Conservation (phyloP, 2,797 vertebrate genomes). For the Merluccius polli region DNA sequence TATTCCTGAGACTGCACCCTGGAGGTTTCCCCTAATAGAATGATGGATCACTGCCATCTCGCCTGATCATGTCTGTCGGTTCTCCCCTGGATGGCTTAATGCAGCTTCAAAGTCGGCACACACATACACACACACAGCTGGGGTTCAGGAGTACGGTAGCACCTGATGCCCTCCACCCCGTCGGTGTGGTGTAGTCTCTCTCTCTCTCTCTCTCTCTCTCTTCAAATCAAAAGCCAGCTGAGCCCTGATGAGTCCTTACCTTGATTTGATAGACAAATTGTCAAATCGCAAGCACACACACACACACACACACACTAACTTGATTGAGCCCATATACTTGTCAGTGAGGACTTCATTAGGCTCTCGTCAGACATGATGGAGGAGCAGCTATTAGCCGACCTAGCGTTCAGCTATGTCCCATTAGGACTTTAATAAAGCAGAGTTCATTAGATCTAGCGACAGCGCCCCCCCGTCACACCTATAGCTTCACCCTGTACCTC, state of each 20-base stretch:
- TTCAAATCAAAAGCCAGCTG: slow-evolving; percentile 49
- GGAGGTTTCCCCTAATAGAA: not conserved
- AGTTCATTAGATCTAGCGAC: slow-evolving; percentile 22
- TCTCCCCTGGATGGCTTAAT: slow-evolving; percentile 40
- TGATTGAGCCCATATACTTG: slow-evolving; percentile 36
- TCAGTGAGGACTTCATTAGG: slow-evolving; percentile 52
- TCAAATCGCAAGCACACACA: slow-evolving; percentile 1
- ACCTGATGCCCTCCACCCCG: slow-evolving; percentile 49
- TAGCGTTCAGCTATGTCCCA: slow-evolving; percentile 34
- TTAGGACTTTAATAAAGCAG: slow-evolving; percentile 47
- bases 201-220: not conserved
- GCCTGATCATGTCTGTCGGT: not conserved
- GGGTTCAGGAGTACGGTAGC: slow-evolving; percentile 25
- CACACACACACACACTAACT: slow-evolving; percentile 19
- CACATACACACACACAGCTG: slow-evolving; percentile 23
- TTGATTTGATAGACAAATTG: slow-evolving; percentile 10
- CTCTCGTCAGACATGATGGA: slow-evolving; percentile 51
- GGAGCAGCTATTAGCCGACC: slow-evolving; percentile 35
- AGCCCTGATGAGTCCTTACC: slow-evolving; percentile 8
- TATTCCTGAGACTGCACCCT: not conserved
- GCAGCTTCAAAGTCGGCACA: slow-evolving; percentile 39
- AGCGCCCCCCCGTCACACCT: slow-evolving; percentile 15
- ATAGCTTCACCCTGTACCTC: slow-evolving; percentile 25
- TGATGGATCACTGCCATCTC: not conserved
- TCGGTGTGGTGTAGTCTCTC: too few species aligned